Conservation (phyloP, 2,888 invertebrate species). For the Xanthia togata region DNA sequence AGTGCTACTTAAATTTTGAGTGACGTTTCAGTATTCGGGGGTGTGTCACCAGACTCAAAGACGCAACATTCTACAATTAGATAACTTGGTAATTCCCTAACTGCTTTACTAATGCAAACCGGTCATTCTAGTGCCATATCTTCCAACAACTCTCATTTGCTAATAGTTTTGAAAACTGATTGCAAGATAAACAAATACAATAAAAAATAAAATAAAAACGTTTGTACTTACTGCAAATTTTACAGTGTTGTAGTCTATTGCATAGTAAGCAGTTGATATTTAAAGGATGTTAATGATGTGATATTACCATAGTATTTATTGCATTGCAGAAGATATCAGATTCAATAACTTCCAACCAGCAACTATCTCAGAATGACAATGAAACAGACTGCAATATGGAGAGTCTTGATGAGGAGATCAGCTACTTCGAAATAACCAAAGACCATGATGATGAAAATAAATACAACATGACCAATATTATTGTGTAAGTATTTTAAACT, state of each 20-base stretch:
- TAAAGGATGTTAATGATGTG: not conserved
- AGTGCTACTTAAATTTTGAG: too few relatives aligned
- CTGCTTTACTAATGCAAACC: not conserved
- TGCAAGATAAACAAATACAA: not conserved
- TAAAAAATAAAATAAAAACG: too few relatives aligned
- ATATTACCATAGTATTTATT: not conserved
- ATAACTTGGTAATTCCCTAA: not conserved
- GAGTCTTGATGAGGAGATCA: constrained; percentile 68
- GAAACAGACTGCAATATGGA: constrained; percentile 59
- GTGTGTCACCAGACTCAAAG: not conserved
- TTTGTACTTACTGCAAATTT: not conserved
- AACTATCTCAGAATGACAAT: constrained; percentile 30
- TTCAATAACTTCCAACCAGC: constrained; percentile 33
- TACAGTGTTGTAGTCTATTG: not conserved
- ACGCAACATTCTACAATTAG: not conserved
- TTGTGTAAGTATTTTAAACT: constrained; percentile 47
- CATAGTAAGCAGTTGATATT: not conserved
- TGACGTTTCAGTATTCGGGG: too few relatives aligned
- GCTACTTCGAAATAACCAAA: constrained; percentile 67
- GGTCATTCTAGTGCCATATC: too few relatives aligned
- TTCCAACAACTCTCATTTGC: not conserved
- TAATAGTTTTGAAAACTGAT: not conserved
- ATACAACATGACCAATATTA: constrained; percentile 39
- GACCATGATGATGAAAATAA: constrained; percentile 42
- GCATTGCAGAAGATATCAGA: constrained; percentile 64